phyloP scores from a whole-genome alignment of 2,113 vertebrate species.

The Xiphophorus maculatus region DNA sequence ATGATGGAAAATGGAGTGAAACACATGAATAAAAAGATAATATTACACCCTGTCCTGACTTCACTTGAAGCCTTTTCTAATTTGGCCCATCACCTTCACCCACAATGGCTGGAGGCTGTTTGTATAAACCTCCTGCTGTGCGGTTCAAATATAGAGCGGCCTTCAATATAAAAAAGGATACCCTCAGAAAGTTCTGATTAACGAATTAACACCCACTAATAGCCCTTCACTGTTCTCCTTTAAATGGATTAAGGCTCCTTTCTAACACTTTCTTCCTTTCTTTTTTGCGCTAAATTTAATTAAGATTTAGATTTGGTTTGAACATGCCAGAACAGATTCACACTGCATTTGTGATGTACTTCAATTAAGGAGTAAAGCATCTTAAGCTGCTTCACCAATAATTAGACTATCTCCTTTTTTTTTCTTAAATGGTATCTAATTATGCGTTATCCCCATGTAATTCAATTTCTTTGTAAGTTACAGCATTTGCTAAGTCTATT shows the following conservation, averaged over 20 bases:
- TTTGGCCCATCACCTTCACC: conserved; percentile 67
- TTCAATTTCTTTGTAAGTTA: conserved; percentile 75
- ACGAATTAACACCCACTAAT: conserved; percentile 82
- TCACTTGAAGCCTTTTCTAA: conserved; percentile 71
- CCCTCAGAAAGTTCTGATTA: conserved; percentile 81
- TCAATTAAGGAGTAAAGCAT: conserved; percentile 81
- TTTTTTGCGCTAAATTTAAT: conserved; percentile 80
- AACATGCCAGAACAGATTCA: conserved; percentile 80
- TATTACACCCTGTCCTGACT: conserved; percentile 62
- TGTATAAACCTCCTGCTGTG: conserved; percentile 69
- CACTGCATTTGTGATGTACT: conserved; percentile 74
- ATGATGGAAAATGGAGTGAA: conserved; percentile 63
- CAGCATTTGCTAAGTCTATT: conserved; percentile 44
- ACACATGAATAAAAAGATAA: conserved; percentile 60
- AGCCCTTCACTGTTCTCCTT: conserved; percentile 78
- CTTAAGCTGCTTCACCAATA: conserved; percentile 82
- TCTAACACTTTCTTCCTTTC: conserved; percentile 73
- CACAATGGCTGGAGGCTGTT: conserved; percentile 72
- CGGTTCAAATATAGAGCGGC: conserved; percentile 72
- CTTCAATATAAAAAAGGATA: conserved; percentile 71
- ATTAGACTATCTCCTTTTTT: conserved; percentile 79
- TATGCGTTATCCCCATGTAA: conserved; percentile 78
- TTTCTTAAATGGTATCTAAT: conserved; percentile 79
- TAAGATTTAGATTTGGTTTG: conserved; percentile 84
- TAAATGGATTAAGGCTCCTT: conserved; percentile 82